Evolutionary conservation across 2,113 vertebrate species (phyloP).

Genomic region (Neotragus moschatus): DNA sequence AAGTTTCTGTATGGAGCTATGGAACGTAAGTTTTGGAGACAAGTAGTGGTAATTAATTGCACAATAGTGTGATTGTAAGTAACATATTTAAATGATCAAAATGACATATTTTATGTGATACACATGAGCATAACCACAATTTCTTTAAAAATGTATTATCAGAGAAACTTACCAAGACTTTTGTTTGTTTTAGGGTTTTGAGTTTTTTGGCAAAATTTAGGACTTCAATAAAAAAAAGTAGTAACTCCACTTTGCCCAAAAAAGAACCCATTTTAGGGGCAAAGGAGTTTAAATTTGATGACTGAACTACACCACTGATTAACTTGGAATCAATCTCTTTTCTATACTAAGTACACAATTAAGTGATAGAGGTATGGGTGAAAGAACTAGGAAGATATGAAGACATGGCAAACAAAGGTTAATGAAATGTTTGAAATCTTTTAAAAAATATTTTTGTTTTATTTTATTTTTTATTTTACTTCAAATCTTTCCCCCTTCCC

Average conservation of each 20-base stretch:
- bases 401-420: not conserved
- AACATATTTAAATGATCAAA: not conserved
- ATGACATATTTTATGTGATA: not conserved
- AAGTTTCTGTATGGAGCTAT: not conserved
- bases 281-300: not conserved
- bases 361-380: not conserved
- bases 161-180: not conserved
- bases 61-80: not conserved
- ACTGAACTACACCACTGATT: not conserved
- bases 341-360: not conserved
- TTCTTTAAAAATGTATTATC: not conserved
- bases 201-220: not conserved
- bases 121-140: not conserved
- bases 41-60: not conserved
- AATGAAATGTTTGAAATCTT: not conserved
- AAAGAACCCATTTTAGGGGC: not conserved
- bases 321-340: not conserved
- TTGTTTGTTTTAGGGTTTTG: not conserved
- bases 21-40: not conserved
- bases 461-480: not conserved
- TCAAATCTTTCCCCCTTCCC: not conserved
- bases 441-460: not conserved
- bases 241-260: not conserved
- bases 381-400: not conserved
- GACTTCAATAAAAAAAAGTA: not conserved